Conservation (phyloP, 1,140 invertebrate genomes). For the Whitmania pigra region DNA sequence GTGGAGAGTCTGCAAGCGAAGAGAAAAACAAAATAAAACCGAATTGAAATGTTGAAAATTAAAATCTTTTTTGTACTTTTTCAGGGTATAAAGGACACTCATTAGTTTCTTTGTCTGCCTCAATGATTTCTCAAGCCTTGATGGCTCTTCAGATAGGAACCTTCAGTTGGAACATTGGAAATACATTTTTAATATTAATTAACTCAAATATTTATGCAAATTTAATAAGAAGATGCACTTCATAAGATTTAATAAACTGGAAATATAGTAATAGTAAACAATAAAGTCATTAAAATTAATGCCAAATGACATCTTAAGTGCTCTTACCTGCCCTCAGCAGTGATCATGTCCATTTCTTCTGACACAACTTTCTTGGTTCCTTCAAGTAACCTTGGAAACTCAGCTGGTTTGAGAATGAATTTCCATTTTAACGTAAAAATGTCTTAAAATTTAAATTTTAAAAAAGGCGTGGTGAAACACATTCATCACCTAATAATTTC, state of each 20-base stretch:
- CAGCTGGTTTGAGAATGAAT: conserved; percentile 41
- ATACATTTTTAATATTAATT: no score
- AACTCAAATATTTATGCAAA: no score
- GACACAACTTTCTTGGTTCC: conserved; percentile 72
- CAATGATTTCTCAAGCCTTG: conserved; percentile 73
- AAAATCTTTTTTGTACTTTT: conserved; percentile 62
- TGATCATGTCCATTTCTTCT: conserved; percentile 83
- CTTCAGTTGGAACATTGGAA: conserved; percentile 33
- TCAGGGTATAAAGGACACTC: conserved; percentile 83
- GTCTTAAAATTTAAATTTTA: neutral
- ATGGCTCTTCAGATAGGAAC: conserved; percentile 87
- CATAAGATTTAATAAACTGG: no score
- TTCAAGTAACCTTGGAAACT: conserved; percentile 76
- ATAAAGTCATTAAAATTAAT: no score
- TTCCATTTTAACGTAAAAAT: neutral
- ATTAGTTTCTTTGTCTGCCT: conserved; percentile 88
- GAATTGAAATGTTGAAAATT: neutral
- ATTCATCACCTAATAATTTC: no score
- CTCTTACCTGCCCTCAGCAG: conserved; percentile 72
- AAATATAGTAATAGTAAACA: no score
- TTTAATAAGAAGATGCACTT: no score
- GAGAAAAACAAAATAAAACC: neutral
- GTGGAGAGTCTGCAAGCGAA: neutral
- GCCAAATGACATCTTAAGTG: no score
- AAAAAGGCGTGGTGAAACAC: neutral